phyloP scores from a whole-genome alignment of 2,113 vertebrate genomes.

The Epinephelus cyanopodus region DNA sequence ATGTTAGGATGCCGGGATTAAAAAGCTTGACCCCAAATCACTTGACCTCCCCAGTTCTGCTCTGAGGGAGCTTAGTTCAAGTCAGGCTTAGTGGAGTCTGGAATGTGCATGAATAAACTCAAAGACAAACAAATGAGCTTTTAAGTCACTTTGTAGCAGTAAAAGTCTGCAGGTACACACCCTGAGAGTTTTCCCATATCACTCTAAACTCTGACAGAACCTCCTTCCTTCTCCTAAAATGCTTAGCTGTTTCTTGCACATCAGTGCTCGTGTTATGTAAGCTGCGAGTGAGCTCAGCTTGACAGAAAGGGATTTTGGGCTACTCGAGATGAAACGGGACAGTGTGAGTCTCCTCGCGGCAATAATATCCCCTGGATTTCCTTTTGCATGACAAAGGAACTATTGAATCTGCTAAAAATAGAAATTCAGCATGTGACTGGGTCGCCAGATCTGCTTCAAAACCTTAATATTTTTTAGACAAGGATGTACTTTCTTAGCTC shows the following conservation, averaged over 20 bases:
- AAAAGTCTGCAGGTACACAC: background rate
- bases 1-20: slow-evolving; percentile 37
- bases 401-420: slow-evolving; percentile 56
- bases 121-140: background rate
- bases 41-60: slow-evolving; percentile 41
- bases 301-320: slow-evolving; percentile 42
- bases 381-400: slow-evolving; percentile 46
- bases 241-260: slow-evolving; percentile 8
- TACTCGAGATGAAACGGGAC: slow-evolving; percentile 40
- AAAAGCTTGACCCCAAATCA: slow-evolving; percentile 32
- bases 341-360: slow-evolving; percentile 20
- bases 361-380: slow-evolving; percentile 41
- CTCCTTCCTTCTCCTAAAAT: slow-evolving; percentile 18
- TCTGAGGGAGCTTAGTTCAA: background rate
- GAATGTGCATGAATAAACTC: slow-evolving; percentile 37
- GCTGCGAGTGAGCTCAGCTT: slow-evolving; percentile 22
- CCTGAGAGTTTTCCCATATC: background rate
- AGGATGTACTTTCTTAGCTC: background rate
- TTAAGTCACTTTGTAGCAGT: background rate
- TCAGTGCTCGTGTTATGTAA: slow-evolving; percentile 46
- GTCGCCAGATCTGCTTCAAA: slow-evolving; percentile 28
- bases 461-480: slow-evolving; percentile 18
- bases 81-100: slow-evolving; percentile 22
- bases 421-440: slow-evolving; percentile 17
- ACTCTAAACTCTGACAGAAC: background rate